Evolutionary conservation across 2,888 invertebrate genomes (phyloP).

Genomic region (Aelia acuminata): DNA sequence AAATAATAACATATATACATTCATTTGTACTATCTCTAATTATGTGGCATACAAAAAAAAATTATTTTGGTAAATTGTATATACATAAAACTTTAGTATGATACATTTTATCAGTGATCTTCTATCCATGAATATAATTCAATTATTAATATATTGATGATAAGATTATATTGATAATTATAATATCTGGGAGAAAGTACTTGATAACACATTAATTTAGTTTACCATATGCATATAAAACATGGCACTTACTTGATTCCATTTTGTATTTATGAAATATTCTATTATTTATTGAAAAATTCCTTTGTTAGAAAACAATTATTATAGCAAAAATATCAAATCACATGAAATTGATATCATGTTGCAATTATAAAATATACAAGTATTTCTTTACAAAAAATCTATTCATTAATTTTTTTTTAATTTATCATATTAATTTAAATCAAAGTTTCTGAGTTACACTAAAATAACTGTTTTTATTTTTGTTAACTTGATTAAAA

Average conservation of each 20-base stretch:
- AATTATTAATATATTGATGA: not conserved
- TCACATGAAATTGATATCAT: not conserved
- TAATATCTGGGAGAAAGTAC: not conserved
- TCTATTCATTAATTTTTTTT: too few relatives aligned
- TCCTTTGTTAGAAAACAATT: not conserved
- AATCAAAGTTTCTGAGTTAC: too few relatives aligned
- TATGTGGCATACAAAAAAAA: not conserved
- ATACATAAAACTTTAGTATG: not conserved
- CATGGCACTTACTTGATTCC: not conserved
- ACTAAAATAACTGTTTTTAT: too few relatives aligned
- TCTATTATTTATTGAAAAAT: not conserved
- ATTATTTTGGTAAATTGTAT: constrained; percentile 6
- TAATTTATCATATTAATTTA: too few relatives aligned
- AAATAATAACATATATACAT: not conserved
- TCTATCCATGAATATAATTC: not conserved
- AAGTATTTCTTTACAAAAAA: too few relatives aligned
- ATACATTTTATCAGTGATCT: not conserved
- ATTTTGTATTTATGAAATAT: not conserved
- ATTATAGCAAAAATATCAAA: not conserved
- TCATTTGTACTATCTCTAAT: constrained; percentile 25
- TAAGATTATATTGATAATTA: not conserved
- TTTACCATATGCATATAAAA: not conserved
- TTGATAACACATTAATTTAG: not conserved
- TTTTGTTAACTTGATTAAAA: too few relatives aligned
- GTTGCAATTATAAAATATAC: not conserved